phyloP scores from a whole-genome alignment of 2,113 vertebrate genomes.

The Atractosteus spatula region DNA sequence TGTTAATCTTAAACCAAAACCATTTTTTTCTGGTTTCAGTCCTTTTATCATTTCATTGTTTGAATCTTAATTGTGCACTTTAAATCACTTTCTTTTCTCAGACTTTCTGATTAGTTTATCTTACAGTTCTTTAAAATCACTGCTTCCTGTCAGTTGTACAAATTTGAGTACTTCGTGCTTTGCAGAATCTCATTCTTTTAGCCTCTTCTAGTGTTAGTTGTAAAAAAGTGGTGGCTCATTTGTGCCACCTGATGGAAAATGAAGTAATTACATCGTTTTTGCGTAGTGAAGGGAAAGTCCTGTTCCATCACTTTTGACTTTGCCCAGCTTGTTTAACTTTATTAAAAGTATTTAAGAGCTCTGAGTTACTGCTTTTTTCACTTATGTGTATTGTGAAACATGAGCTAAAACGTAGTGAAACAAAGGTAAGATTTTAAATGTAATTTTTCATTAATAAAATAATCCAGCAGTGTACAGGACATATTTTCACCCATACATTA shows the following conservation, averaged over 20 bases:
- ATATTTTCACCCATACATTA: too few relatives aligned
- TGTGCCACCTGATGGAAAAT: conserved; percentile 5
- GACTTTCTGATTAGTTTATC: conserved; percentile 25
- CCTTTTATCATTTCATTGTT: conserved; percentile 40
- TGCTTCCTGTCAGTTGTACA: background rate
- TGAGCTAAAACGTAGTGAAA: too few relatives aligned
- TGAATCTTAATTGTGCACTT: background rate
- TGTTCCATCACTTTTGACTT: too few relatives aligned
- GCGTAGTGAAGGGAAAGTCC: background rate
- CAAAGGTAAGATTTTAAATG: too few relatives aligned
- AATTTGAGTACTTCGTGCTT: background rate
- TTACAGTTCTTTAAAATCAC: background rate
- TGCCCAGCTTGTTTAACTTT: too few relatives aligned
- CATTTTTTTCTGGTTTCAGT: conserved; percentile 42
- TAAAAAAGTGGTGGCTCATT: background rate
- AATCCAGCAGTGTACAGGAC: too few relatives aligned
- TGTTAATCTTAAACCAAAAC: background rate
- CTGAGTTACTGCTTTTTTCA: too few relatives aligned
- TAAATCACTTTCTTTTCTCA: background rate
- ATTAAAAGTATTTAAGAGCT: too few relatives aligned
- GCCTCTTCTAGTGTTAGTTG: background rate
- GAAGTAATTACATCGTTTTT: background rate
- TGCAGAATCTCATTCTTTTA: too few relatives aligned
- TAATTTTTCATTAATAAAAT: too few relatives aligned
- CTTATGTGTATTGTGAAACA: too few relatives aligned